Conservation (phyloP, 2,797 vertebrate species). For the Artibeus jamaicensis region DNA sequence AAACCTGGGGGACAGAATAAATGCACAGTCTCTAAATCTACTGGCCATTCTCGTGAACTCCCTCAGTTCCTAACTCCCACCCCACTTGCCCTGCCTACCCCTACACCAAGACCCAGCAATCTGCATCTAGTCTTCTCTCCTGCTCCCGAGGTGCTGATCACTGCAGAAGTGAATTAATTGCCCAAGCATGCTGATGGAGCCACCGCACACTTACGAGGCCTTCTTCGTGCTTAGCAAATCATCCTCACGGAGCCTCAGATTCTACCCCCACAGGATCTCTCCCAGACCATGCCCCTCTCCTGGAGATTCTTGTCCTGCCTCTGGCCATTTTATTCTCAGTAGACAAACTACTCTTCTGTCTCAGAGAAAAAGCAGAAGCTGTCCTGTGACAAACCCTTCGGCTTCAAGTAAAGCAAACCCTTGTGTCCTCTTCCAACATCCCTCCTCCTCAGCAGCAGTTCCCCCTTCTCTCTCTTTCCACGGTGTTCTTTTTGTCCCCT, state of each 20-base stretch:
- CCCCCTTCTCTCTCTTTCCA: background rate
- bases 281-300: background rate
- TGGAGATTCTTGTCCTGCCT: background rate
- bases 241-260: background rate
- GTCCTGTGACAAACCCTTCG: background rate
- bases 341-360: background rate
- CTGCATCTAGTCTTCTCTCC: background rate
- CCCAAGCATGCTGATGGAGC: background rate
- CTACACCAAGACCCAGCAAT: background rate
- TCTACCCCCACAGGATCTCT: background rate
- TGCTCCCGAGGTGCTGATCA: background rate
- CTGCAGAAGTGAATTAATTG: background rate
- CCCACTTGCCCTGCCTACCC: background rate
- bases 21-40: background rate
- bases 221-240: background rate
- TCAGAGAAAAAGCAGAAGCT: background rate
- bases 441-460: background rate
- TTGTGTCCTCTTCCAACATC: background rate
- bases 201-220: rapidly evolving
- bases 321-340: background rate
- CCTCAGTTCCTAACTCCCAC: background rate
- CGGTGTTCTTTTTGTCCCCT: background rate
- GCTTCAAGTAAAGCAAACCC: no score
- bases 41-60: background rate
- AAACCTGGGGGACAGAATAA: background rate